Conservation (phyloP, 2,113 vertebrate genomes). For the Saccopteryx leptura region DNA sequence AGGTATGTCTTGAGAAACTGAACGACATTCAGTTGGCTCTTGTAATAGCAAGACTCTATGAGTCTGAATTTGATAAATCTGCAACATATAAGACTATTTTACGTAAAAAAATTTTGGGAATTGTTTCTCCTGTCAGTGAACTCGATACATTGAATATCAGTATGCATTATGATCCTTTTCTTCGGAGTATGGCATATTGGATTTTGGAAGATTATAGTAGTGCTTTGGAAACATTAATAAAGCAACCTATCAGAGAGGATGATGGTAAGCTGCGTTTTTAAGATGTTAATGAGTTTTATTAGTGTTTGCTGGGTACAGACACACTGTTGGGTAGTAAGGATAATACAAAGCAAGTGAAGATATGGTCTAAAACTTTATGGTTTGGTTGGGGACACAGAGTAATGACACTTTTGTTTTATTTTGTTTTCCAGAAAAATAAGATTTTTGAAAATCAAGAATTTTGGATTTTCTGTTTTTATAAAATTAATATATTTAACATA, state of each 20-base stretch:
- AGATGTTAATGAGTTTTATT: background rate
- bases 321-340: background rate
- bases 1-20: constrained; percentile 98
- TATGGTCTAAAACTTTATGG: constrained; percentile 8
- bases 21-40: constrained; percentile 97
- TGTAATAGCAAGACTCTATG: constrained; percentile 96
- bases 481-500: constrained; percentile 39
- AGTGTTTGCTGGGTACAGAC: background rate
- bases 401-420: background rate
- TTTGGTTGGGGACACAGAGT: background rate
- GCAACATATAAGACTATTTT: constrained; percentile 96
- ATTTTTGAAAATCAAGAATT: constrained; percentile 24
- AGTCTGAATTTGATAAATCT: constrained; percentile 96
- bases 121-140: constrained; percentile 87
- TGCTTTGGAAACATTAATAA: constrained; percentile 96
- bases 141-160: constrained; percentile 85
- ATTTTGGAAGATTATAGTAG: constrained; percentile 96
- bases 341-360: constrained; percentile 22
- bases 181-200: constrained; percentile 97
- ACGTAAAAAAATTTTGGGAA: constrained; percentile 94
- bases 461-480: constrained; percentile 45
- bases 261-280: constrained; percentile 83
- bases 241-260: constrained; percentile 87
- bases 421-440: background rate
- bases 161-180: constrained; percentile 93